Evolutionary conservation across 2,888 invertebrate genomes (phyloP), one percentile per base, ranked within the genome.

Genomic region (Apamea crenata): DNA sequence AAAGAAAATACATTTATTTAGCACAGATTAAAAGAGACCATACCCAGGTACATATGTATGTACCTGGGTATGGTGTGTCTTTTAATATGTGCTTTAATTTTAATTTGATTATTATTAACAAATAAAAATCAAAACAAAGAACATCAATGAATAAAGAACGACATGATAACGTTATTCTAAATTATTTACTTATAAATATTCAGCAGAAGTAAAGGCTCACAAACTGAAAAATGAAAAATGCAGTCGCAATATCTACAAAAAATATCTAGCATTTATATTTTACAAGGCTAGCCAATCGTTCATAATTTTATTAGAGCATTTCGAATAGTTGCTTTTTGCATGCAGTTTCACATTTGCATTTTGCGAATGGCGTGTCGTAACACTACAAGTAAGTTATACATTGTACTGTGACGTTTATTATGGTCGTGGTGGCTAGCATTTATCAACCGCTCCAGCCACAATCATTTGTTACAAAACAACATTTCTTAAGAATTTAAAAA

Each of bases 341-440:
- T 87, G 84, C 81, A 81, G 74, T 85, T 87, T 68, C 85, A 85
- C 63, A 87, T 87, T 88, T 85, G 75, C 86, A 89, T 89, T 82
- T 83, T 85, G 87, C 77, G 56, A 87, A 85, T 87, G 70, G 74
- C 80, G 79, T 88, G 81, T 80, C 73, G 83, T 63, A 74, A 76
- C 82, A 77, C 59, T 59, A 84, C 81, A 72, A 84, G 84, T 80
- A 80, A 84, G 75, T 78, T 80, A 82, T 84, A 82, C 82, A 85
- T 77, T 88, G 73, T 80, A 73, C 75, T 86, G 78, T 87, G 78
- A 84, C 79, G 59, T 86, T 74, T 80, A 86, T 77, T 78, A 81
- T 79, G 71, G 76, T 90, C 79, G 75, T 56, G 69, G 78, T 53
- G 36, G 12, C 80, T 18, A 56, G 87, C 82, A 87, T 89, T 89